Evolutionary conservation across 2,888 invertebrate genomes (phyloP).

Genomic region (Chironomus riparius): DNA sequence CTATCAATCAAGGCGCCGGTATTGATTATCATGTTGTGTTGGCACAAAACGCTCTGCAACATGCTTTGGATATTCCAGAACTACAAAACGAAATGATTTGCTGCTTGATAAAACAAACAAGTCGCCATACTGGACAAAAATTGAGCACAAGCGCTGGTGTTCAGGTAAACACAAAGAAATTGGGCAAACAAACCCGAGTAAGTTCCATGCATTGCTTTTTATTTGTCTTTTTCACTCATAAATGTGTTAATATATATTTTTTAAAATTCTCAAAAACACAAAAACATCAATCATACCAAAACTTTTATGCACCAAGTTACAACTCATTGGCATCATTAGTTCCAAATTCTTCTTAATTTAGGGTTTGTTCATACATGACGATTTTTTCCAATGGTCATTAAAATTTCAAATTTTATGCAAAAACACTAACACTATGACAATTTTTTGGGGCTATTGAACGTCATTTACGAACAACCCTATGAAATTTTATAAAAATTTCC

Average conservation of each 20-base stretch:
- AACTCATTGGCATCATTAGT: no score
- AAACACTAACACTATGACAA: no score
- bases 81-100: conserved; percentile 90
- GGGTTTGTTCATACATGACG: no score
- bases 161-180: conserved; percentile 64
- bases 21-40: conserved; percentile 96
- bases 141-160: conserved; percentile 78
- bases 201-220: conserved; percentile 42
- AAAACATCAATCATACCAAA: no score
- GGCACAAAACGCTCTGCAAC: conserved; percentile 91
- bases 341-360: no score
- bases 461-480: no score
- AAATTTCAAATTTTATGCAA: no score
- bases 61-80: conserved; percentile 81
- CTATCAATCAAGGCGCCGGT: conserved; percentile 80
- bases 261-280: neutral
- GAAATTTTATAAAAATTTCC: no score
- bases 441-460: no score
- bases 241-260: conserved; percentile 39
- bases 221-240: conserved; percentile 34
- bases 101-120: conserved; percentile 85
- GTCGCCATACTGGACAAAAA: conserved; percentile 70
- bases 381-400: no score
- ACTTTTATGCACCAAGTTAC: no score
- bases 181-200: conserved; percentile 54